Conservation (phyloP, 1,140 invertebrate genomes). For the Macrosteles quadrilineatus region DNA sequence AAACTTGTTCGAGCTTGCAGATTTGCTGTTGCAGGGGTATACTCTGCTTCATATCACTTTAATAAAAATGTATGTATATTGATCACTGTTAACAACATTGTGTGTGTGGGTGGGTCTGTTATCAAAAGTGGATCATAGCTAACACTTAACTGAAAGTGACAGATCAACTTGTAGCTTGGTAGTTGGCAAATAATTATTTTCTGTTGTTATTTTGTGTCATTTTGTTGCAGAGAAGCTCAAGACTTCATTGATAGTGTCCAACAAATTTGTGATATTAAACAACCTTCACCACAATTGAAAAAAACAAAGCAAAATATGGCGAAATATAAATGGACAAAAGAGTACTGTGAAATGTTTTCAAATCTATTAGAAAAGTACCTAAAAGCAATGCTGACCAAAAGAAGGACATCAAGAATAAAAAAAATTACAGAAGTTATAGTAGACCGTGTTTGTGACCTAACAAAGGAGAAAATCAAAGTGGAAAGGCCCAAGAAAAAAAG, state of each 20-base stretch:
- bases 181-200: too few relatives aligned
- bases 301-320: not conserved
- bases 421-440: conserved; percentile 32
- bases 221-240: conserved; percentile 32
- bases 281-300: not conserved
- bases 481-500: conserved; percentile 28
- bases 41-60: too few relatives aligned
- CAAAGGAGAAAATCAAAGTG: conserved; percentile 27
- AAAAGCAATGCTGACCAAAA: conserved; percentile 21
- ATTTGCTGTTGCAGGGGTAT: too few relatives aligned
- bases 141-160: too few relatives aligned
- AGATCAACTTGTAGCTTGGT: too few relatives aligned
- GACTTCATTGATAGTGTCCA: conserved; percentile 25
- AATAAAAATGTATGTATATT: too few relatives aligned
- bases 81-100: too few relatives aligned
- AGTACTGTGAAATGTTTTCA: conserved; percentile 30
- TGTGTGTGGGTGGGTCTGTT: too few relatives aligned
- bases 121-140: too few relatives aligned
- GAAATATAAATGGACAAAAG: conserved; percentile 29
- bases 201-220: too few relatives aligned
- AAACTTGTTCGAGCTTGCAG: too few relatives aligned
- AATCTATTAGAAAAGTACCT: conserved; percentile 33
- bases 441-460: conserved; percentile 24
- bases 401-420: conserved; percentile 21
- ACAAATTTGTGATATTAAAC: conserved; percentile 14